Conservation (phyloP, 2,888 invertebrate genomes). For the Drosophila barbarae region DNA sequence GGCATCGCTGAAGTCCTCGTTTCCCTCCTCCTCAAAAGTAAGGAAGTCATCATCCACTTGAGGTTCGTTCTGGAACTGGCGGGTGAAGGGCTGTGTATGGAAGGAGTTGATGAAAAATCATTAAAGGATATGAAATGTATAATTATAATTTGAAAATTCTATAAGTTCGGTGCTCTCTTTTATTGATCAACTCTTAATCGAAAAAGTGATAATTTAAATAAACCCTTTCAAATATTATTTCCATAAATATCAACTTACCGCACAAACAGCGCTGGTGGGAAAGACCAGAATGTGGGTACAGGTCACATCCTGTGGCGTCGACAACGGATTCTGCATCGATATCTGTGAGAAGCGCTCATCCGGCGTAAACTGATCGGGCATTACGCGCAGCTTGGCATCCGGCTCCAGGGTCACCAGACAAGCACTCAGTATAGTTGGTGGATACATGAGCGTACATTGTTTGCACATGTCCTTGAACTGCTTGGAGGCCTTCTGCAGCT, state of each 20-base stretch:
- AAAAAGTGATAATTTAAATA: not conserved
- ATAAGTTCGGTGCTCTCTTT: no score
- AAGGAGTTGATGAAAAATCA: not conserved
- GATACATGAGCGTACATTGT: constrained; percentile 91
- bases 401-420: constrained; percentile 98
- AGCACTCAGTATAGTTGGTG: constrained; percentile 97
- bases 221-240: no score
- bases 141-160: no score
- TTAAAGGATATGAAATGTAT: not conserved
- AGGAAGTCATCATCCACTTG: constrained; percentile 84
- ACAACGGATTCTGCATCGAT: constrained; percentile 92
- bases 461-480: constrained; percentile 94
- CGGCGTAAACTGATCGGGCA: constrained; percentile 97
- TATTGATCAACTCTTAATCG: no score
- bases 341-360: constrained; percentile 94
- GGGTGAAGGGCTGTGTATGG: constrained; percentile 68
- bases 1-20: constrained; percentile 76
- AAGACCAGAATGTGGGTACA: constrained; percentile 99
- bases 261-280: constrained; percentile 97
- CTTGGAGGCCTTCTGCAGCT: constrained; percentile 91
- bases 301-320: constrained; percentile 97
- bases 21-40: constrained; percentile 82
- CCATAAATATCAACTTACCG: constrained; percentile 81
- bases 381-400: constrained; percentile 91
- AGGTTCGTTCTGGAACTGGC: constrained; percentile 78